A percentile compares a stretch with the other conserved stretches of the same genome.
These are phyloP conservation scores for Drosophila nigricruria DNA, from an alignment of 2,888 invertebrate species.

Conservation along the genomic window DNA sequence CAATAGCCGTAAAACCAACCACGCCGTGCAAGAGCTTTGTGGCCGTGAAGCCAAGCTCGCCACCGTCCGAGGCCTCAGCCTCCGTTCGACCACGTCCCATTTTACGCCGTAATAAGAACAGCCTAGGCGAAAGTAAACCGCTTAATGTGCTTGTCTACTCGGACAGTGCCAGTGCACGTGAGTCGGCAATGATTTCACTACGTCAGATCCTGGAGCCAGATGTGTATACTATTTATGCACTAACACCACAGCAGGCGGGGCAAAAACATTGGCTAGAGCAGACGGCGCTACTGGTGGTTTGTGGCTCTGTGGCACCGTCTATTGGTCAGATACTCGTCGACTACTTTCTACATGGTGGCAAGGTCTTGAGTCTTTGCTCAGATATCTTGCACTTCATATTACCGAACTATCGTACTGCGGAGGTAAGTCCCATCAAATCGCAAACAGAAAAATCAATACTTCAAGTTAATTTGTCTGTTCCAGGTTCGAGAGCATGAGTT, in stretches of 20 bases:
- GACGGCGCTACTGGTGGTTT: constrained; percentile 90
- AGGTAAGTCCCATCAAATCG: constrained; percentile 86
- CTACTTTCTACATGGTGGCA: constrained; percentile 91
- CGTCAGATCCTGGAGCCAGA: constrained; percentile 88
- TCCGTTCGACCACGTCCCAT: constrained; percentile 63
- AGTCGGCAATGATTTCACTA: constrained; percentile 90
- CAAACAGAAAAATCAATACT: background rate
- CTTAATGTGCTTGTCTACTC: constrained; percentile 93
- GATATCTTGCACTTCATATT: constrained; percentile 91
- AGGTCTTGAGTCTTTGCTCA: constrained; percentile 92
- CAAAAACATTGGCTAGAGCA: constrained; percentile 86
- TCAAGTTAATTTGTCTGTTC: background rate
- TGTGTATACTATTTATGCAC: constrained; percentile 89
- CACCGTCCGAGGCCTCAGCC: constrained; percentile 31
- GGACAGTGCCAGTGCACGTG: constrained; percentile 90
- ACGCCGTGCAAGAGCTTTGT: constrained; percentile 61
- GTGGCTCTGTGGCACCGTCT: constrained; percentile 90
- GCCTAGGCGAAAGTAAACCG: constrained; percentile 87
- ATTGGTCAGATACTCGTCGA: constrained; percentile 89
- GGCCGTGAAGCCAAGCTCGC: constrained; percentile 55
- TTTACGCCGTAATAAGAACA: constrained; percentile 82
- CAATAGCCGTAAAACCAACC: constrained; percentile 33
- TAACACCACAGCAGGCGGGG: constrained; percentile 85
- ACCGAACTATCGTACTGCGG: constrained; percentile 93
- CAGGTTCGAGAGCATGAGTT: constrained; percentile 93